These are phyloP conservation scores for Acanthosepion lycidas DNA, from an alignment of 2,888 invertebrate species.

Conservation along the genomic window DNA sequence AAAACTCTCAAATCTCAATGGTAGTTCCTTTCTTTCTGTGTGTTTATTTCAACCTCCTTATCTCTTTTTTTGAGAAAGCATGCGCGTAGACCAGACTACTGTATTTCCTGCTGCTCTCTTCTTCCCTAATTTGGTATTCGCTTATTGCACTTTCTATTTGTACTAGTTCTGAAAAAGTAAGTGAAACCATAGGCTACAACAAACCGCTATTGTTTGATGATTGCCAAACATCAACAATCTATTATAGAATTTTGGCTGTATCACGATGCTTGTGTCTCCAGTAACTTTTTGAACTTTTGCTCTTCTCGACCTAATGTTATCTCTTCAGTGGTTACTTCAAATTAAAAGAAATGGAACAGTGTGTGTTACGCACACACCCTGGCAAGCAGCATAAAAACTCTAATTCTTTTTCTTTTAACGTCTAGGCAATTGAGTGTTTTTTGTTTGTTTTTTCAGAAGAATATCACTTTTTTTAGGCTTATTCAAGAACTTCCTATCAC, in stretches of 20 bases:
- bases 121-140: constrained; percentile 13
- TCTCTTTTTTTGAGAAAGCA: background rate
- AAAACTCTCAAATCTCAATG: background rate
- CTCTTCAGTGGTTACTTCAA: background rate
- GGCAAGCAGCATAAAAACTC: background rate
- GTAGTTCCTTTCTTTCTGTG: background rate
- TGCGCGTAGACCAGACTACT: background rate
- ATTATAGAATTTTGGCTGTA: background rate
- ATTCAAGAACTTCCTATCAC: too few species aligned
- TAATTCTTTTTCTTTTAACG: background rate
- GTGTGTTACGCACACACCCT: background rate
- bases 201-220: background rate
- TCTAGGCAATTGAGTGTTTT: background rate
- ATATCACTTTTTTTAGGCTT: too few species aligned
- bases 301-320: background rate
- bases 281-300: background rate
- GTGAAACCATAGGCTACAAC: background rate
- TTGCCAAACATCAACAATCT: background rate
- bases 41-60: background rate
- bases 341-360: background rate
- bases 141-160: background rate
- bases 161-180: background rate
- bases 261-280: background rate
- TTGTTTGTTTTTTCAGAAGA: too few species aligned
- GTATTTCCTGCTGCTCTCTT: background rate